Evolutionary conservation across 2,888 invertebrate genomes (phyloP).

Genomic region (Volucella inanis): DNA sequence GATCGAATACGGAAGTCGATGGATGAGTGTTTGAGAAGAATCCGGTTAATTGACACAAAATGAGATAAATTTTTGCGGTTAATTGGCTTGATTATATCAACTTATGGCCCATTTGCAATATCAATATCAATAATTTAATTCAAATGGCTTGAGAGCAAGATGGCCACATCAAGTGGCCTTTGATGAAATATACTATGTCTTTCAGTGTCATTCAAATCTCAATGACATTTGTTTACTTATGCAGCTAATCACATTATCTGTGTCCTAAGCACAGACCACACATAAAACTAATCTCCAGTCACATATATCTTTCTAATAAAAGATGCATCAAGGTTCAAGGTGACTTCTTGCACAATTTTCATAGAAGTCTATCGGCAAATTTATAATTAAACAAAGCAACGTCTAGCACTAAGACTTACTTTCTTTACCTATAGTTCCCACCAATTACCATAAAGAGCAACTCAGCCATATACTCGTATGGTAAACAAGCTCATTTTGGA

Average conservation of each 20-base stretch:
- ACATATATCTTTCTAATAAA: neutral
- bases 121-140: too few relatives aligned
- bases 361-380: neutral
- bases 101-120: too few relatives aligned
- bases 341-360: neutral
- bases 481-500: conserved; percentile 42
- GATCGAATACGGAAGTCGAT: too few relatives aligned
- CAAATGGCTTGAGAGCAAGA: too few relatives aligned
- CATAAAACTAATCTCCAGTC: neutral
- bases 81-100: too few relatives aligned
- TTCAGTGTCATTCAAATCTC: neutral
- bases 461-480: conserved; percentile 7
- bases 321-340: conserved; percentile 39
- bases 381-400: neutral
- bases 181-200: neutral
- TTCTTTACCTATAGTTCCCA: neutral
- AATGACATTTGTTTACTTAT: neutral
- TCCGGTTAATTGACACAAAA: too few relatives aligned
- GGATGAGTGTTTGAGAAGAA: too few relatives aligned
- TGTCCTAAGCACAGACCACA: neutral
- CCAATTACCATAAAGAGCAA: conserved; percentile 9
- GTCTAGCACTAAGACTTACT: neutral
- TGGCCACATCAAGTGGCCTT: neutral
- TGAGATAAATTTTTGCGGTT: too few relatives aligned
- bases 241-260: neutral